Evolutionary conservation across 2,888 invertebrate species (phyloP), one percentile per base, ranked within the genome.

Genomic region (Lasius platythorax): DNA sequence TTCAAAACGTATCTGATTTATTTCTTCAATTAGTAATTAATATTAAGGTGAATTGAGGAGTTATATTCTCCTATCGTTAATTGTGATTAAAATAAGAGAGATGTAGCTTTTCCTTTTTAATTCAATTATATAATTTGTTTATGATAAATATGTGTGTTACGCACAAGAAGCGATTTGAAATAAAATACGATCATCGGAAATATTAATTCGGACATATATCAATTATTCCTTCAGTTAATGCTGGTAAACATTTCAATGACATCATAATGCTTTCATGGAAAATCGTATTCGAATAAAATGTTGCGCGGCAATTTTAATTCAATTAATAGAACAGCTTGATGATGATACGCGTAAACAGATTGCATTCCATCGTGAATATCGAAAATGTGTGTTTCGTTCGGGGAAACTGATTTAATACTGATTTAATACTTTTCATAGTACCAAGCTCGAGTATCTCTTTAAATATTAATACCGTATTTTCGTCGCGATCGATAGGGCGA

Each of bases 281-380:
- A 79, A 70, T 79, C 70, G 50, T 8, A 18, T 30, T 30, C 18
- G 61, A 46, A 70, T 70, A 70, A 79, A 79, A 70, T 70, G 61
- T 70, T 61, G 33, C 70, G 12, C 46, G 43, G 43, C 70, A 46
- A 70, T 79, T 79, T 79, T 79, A 70, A 79, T 61, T 61, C 79
- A 79, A 79, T 79, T 79, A 70, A 70, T 79, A 79, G 70, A 79
- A 79, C 61, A 79, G 70, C 33, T 30, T 68, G 68, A 53, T 70
- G 79, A 79, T 70, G 70, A 79, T 79, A 70, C 43, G 46, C 58
- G 46, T 79, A 79, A 79, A 70, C 79, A 79, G 46, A 79, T 79
- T 79, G 61, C 58, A 37, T 43, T 61, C 46, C 72, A 78, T 72
- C 37, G 40, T 61, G 61, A 43, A 61, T 68, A 53, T 61, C 61